Base-by-base conservation (phyloP, 2,888 invertebrate species). In the Didymodactylos carnosus region DNA sequence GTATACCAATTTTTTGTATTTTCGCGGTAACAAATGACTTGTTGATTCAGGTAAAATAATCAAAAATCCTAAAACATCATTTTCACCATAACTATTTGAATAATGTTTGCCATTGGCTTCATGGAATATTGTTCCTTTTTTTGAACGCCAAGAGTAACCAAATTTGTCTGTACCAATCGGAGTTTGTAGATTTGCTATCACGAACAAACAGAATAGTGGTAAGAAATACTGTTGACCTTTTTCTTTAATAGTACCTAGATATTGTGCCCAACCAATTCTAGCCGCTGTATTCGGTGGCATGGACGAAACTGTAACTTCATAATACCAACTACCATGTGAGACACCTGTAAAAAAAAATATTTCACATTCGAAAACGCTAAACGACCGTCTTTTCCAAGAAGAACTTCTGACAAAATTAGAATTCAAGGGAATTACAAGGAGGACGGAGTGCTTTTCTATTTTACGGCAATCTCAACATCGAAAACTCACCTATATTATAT, bases 111-210 rank as follows among this genome's bases (percentile, higher is more conserved):
- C 94, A 76, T 87, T 87, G 71, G 91, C 91, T 84, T 94, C 91
- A 82, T 94, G 94, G 82, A 94, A 94, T 78, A 87, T 87, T 4
- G 88, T 88, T 3, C 88, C 88, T 80, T 87, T 87, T 74, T 86
- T 88, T 13, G 95, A 95, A 78, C 98, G 87, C 94, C 94, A 98
- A 0, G 92, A 91, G 84, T 98, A 98, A 10, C 94, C 94, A 84
- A 97, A 98, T 85, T 94, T 94, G 85, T 97, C 97, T 84, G 95
- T 99, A 0, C 98, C 98, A 76, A 95, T 87, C 39, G 97, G 97
- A 0, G 87, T 87, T 85, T 98, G 97, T 76, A 98, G 86, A 85
- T 95, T 95, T 51, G 91, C 92, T n/a, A n/a, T n/a, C n/a, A n/a
- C n/a, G n/a, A n/a, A n/a, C n/a, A n/a, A n/a, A n/a, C n/a, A n/a